These are phyloP conservation scores for Zosterops lateralis DNA, from an alignment of 2,113 vertebrate genomes.

Conservation along the genomic window DNA sequence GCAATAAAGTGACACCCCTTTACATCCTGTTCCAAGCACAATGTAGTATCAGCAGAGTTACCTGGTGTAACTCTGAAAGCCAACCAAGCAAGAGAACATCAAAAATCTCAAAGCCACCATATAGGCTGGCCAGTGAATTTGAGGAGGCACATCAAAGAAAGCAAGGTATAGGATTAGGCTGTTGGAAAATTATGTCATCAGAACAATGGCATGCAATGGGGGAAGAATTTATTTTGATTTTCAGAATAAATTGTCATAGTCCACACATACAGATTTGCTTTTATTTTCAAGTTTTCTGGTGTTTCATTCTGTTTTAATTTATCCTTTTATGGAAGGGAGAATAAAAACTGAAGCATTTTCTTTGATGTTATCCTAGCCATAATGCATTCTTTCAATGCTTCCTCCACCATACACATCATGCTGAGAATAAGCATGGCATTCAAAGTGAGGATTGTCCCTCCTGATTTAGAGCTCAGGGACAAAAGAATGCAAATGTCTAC, in stretches of 20 bases:
- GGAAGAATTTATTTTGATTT: constrained; percentile 21
- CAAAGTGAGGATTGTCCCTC: background rate
- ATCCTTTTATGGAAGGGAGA: background rate
- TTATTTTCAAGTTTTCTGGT: constrained; percentile 21
- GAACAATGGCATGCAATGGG: background rate
- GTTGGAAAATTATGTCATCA: background rate
- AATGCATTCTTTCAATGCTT: constrained; percentile 14
- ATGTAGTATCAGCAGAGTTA: constrained; percentile 33
- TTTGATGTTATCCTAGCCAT: constrained; percentile 29
- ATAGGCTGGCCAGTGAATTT: constrained; percentile 11
- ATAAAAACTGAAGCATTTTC: background rate
- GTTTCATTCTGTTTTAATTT: constrained; percentile 30
- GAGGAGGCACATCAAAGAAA: constrained; percentile 23
- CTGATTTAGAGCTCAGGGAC: background rate
- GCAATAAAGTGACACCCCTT: constrained; percentile 43
- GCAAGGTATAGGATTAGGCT: background rate
- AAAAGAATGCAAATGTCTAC: background rate
- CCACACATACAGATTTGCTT: background rate
- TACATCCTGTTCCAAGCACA: constrained; percentile 38
- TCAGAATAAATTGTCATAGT: background rate
- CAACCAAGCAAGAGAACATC: constrained; percentile 3
- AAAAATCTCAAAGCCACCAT: constrained; percentile 41
- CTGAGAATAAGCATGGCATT: constrained; percentile 30
- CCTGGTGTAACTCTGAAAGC: constrained; percentile 32
- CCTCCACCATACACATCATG: background rate